A percentile compares a stretch with the other conserved stretches of the same genome.
Evolutionary conservation across 2,113 vertebrate species (phyloP).

Genomic region (zebrafish (Danio rerio)): GRCz12tu NC_133182.1:49219501-49220000

Average conservation of each 20-base stretch:
- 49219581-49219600: conserved; percentile 88
- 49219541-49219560: conserved; percentile 86
- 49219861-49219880: background rate
- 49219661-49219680: background rate
- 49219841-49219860: conserved; percentile 1
- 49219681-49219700: background rate
- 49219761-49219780: background rate
- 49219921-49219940: conserved; percentile 6
- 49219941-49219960: conserved; percentile 11
- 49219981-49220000: background rate
- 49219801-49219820: conserved; percentile 12
- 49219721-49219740: conserved; percentile 19
- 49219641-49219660: too few relatives aligned
- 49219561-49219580: conserved; percentile 90
- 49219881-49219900: conserved; percentile 11
- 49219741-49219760: background rate
- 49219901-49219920: conserved; percentile 13
- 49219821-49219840: conserved; percentile 15
- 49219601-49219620: background rate
- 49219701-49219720: conserved; percentile 8
- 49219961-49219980: background rate
- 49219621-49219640: conserved; percentile 7
- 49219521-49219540: conserved; percentile 93
- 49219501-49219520: conserved; percentile 93
- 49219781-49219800: background rate